Conservation (phyloP, 1,140 invertebrate genomes). For the Hypsibius dujardini region DNA sequence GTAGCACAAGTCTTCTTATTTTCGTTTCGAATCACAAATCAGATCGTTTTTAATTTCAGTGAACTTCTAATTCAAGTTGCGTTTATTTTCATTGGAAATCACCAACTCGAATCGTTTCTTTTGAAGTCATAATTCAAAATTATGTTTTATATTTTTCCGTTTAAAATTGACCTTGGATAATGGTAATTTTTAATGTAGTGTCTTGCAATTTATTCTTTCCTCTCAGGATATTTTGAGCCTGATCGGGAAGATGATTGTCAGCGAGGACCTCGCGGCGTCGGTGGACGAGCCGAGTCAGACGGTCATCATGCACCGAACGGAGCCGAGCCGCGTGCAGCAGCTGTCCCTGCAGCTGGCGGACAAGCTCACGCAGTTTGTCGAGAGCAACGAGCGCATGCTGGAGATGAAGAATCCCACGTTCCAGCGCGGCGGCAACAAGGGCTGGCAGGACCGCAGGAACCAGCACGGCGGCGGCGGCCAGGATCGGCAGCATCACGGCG, state of each 20-base stretch:
- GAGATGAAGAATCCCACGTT: slow-evolving; percentile 37
- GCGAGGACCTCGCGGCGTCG: slow-evolving; percentile 46
- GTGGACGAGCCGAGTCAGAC: slow-evolving; percentile 93
- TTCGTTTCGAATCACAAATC: too few species aligned
- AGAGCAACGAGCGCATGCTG: slow-evolving; percentile 86
- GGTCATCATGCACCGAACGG: slow-evolving; percentile 94
- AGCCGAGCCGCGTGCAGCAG: slow-evolving; percentile 86
- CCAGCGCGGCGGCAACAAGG: slow-evolving; percentile 20
- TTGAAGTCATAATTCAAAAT: too few species aligned
- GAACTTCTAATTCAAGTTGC: too few species aligned
- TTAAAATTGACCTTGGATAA: too few species aligned
- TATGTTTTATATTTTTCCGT: too few species aligned
- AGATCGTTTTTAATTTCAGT: too few species aligned
- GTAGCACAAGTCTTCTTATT: too few species aligned
- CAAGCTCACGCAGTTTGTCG: slow-evolving; percentile 77
- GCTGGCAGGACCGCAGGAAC: not conserved
- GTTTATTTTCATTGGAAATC: too few species aligned
- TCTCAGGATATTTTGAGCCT: slow-evolving; percentile 6
- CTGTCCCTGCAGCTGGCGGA: slow-evolving; percentile 85
- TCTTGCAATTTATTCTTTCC: too few species aligned
- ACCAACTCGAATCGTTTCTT: too few species aligned
- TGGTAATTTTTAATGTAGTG: too few species aligned
- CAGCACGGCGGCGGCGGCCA: not conserved
- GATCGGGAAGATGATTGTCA: slow-evolving; percentile 14
- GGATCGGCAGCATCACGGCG: not conserved